phyloP scores from a whole-genome alignment of 2,888 invertebrate species.

The Odontocolon sp. region DNA sequence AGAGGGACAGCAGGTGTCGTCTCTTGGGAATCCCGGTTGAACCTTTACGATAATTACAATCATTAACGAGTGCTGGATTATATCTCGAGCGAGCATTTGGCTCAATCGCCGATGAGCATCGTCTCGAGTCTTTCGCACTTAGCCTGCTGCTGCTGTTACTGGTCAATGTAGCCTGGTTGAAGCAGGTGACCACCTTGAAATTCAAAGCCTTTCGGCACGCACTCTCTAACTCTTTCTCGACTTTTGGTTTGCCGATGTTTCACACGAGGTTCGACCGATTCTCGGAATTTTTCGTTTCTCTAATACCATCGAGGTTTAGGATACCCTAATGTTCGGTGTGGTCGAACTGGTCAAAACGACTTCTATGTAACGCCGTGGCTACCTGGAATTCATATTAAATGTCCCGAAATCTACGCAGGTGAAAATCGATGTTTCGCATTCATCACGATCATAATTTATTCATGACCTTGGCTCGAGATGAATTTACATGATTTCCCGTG shows the following conservation, averaged over 20 bases:
- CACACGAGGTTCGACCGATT: conserved; percentile 19
- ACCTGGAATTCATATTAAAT: conserved; percentile 22
- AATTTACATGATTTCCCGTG: not conserved
- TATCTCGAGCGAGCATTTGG: conserved; percentile 19
- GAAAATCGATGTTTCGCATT: conserved; percentile 27
- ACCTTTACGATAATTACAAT: conserved; percentile 55
- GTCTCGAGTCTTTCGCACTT: conserved; percentile 19
- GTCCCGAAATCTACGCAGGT: not conserved
- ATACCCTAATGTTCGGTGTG: not conserved
- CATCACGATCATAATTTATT: conserved; percentile 19
- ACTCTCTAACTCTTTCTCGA: conserved; percentile 9
- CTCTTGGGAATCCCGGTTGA: conserved; percentile 38
- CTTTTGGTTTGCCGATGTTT: not conserved
- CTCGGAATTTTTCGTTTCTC: conserved; percentile 29
- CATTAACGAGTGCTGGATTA: conserved; percentile 51
- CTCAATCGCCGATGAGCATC: conserved; percentile 37
- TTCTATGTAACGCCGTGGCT: not conserved
- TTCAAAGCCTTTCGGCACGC: not conserved
- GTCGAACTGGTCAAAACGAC: not conserved
- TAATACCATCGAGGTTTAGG: not conserved
- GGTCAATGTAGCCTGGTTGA: not conserved
- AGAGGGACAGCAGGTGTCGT: conserved; percentile 35
- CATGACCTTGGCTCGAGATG: not conserved
- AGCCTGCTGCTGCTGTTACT: not conserved
- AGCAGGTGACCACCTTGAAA: conserved; percentile 14